Percentiles rank a stretch among this genome's conserved stretches.
These are phyloP conservation scores for Pangasius macronema DNA, from an alignment of 2,797 vertebrate genomes.

Conservation along the genomic window DNA sequence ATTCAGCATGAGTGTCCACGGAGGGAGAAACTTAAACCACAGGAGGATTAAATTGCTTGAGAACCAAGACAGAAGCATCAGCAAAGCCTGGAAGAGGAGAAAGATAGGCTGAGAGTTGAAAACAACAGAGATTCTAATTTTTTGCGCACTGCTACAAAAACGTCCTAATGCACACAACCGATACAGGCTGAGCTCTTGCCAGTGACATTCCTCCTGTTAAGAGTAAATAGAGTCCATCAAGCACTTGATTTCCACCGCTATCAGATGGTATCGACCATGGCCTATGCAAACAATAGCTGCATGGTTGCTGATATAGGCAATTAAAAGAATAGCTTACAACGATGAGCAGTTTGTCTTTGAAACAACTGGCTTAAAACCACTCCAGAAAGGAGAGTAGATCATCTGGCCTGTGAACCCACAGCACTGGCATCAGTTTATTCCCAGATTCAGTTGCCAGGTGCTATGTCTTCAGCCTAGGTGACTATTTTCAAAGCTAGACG, in stretches of 20 bases:
- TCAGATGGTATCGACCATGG: conserved; percentile 15
- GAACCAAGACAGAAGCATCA: conserved; percentile 39
- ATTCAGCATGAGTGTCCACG: neutral
- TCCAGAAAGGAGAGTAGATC: neutral
- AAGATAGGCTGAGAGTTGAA: conserved; percentile 34
- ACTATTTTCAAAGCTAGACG: neutral
- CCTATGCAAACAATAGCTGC: conserved; percentile 6
- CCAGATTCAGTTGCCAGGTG: neutral
- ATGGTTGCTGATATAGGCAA: neutral
- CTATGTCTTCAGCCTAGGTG: conserved; percentile 3
- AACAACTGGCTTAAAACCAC: neutral
- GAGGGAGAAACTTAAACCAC: conserved; percentile 37
- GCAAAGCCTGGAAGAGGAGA: conserved; percentile 36
- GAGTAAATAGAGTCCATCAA: neutral
- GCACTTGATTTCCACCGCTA: neutral
- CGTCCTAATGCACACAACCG: neutral
- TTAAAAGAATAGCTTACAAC: neutral
- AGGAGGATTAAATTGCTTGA: conserved; percentile 33
- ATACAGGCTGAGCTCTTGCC: neutral
- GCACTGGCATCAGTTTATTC: neutral
- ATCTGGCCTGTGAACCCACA: neutral
- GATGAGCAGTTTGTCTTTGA: neutral
- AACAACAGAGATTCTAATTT: neutral
- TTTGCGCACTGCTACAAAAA: conserved; percentile 25
- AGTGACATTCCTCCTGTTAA: neutral